Conservation (phyloP, 2,888 invertebrate species). For the Lordiphosa andalusiaca region DNA sequence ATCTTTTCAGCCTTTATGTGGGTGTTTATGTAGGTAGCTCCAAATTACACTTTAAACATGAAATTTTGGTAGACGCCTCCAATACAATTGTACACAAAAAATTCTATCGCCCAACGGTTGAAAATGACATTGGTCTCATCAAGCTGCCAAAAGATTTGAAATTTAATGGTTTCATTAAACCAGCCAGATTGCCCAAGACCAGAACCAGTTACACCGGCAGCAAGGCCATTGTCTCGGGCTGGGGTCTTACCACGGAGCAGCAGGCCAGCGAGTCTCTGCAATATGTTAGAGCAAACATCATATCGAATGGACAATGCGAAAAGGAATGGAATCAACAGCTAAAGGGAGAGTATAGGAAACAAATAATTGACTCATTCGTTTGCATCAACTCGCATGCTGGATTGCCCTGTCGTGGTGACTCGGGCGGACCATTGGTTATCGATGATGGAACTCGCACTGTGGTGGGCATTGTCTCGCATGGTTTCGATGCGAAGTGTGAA, state of each 20-base stretch:
- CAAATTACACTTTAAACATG: neutral
- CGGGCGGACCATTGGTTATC: slow-evolving; percentile 52
- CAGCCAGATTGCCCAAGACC: slow-evolving; percentile 34
- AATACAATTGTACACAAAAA: slow-evolving; percentile 30
- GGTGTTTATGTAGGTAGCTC: slow-evolving; percentile 32
- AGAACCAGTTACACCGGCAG: slow-evolving; percentile 4
- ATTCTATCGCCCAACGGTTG: slow-evolving; percentile 19
- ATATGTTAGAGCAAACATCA: slow-evolving; percentile 30
- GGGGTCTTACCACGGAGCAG: slow-evolving; percentile 41
- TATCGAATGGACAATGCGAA: slow-evolving; percentile 41
- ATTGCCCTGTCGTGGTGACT: slow-evolving; percentile 51
- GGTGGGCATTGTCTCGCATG: slow-evolving; percentile 59
- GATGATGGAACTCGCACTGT: slow-evolving; percentile 35
- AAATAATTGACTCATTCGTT: slow-evolving; percentile 32
- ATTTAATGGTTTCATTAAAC: slow-evolving; percentile 7
- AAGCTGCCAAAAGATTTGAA: slow-evolving; percentile 23
- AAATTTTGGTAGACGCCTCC: slow-evolving; percentile 11
- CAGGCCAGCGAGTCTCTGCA: slow-evolving; percentile 25
- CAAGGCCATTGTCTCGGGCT: slow-evolving; percentile 38
- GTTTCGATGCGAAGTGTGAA: slow-evolving; percentile 40
- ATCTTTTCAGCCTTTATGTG: slow-evolving; percentile 22
- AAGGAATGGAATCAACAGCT: slow-evolving; percentile 39
- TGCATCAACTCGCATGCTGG: slow-evolving; percentile 45
- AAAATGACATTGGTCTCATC: slow-evolving; percentile 47
- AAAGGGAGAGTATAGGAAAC: slow-evolving; percentile 7